Base-by-base conservation (phyloP, 2,113 vertebrate genomes). In the Nerophis ophidion region DNA sequence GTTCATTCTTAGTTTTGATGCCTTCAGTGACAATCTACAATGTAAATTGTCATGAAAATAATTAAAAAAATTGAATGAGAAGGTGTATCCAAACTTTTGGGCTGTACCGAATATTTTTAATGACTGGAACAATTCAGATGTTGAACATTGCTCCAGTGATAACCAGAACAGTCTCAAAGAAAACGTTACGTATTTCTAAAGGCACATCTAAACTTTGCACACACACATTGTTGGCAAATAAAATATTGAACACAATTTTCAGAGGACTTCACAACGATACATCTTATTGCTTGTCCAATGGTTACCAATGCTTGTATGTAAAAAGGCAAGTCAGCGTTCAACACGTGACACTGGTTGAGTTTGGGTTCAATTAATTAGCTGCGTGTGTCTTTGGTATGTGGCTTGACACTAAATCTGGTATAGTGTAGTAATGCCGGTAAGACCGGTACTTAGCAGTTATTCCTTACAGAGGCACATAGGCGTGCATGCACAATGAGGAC, bases 311-410 rank as follows among this genome's bases (percentile, higher is more conserved):
- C 66, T 61, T 61, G 40, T 53, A 17, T n/a, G 42, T 9, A 56
- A 33, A 65, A 8, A 62, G 17, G 48, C 1, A 47, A 44, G 13
- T 46, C 11, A 59, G 5, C 14, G 11, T 19, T 49, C 16, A n/a
- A 47, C 6, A 34, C 12, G 16, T 42, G 38, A 52, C 13, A 44
- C 19, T 35, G 12, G 55, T 46, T 33, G 8, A 35, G 40, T 47
- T 62, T 46, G 7, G 56, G 5, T 65, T 59, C 2, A 35, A 42
- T 26, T 13, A 53, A 60, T 1, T 26, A 48, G 19, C 11, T 13
- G 12, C 59, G 16, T 57, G 12, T 69, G 61, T 47, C 70, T 83
- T 84, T 84, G 81, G 85, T 59, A 71, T 48, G 9, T 64, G 40
- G 17, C 17, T 40, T n/a, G 56, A n/a, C 36, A 54, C 65, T 34